phyloP scores from a whole-genome alignment of 2,888 invertebrate genomes.

The Serrognathus titanus region DNA sequence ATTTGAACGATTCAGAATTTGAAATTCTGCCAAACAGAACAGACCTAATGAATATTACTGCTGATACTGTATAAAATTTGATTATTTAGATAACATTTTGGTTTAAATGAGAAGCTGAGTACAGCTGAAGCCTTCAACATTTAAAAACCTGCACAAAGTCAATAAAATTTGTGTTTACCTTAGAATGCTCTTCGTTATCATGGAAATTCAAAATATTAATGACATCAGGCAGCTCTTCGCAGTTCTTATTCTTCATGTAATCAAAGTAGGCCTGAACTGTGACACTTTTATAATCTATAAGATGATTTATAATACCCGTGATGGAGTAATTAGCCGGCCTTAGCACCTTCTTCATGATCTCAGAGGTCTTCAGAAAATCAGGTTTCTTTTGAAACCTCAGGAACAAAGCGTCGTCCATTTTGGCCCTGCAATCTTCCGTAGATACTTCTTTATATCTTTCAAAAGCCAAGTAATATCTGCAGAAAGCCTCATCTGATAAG shows the following conservation, averaged over 20 bases:
- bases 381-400: slow-evolving; percentile 27
- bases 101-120: no score
- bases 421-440: slow-evolving; percentile 16
- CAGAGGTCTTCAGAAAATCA: slow-evolving; percentile 27
- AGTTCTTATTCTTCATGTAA: slow-evolving; percentile 24
- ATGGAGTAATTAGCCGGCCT: slow-evolving; percentile 21
- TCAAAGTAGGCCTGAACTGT: slow-evolving; percentile 28
- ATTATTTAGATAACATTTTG: no score
- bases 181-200: no score
- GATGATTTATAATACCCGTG: slow-evolving; percentile 22
- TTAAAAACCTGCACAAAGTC: no score
- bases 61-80: no score
- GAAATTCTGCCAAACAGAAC: no score
- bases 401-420: slow-evolving; percentile 30
- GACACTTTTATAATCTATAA: slow-evolving; percentile 17
- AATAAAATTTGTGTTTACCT: no score
- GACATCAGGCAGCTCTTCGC: not conserved
- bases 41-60: no score
- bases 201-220: no score
- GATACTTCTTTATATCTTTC: slow-evolving; percentile 33
- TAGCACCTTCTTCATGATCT: slow-evolving; percentile 28
- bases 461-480: slow-evolving; percentile 34
- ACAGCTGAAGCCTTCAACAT: no score
- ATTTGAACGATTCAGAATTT: no score
- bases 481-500: slow-evolving; percentile 32